phyloP scores from a whole-genome alignment of 2,113 vertebrate genomes.

The Indicator maculatus region DNA sequence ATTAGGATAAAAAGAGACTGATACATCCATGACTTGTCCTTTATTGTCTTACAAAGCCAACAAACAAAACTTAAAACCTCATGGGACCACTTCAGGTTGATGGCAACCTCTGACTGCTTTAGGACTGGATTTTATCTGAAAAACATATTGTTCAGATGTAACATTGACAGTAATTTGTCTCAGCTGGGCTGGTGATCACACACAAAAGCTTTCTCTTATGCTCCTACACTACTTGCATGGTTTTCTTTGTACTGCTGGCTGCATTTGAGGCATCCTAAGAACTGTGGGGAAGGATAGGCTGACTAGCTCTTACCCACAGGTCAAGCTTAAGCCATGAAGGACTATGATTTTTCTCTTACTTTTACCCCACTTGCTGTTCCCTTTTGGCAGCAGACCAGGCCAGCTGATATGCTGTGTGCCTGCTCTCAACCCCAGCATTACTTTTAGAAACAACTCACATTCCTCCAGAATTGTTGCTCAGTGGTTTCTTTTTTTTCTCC shows the following conservation, averaged over 20 bases:
- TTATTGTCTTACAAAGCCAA: background rate
- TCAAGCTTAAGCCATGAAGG: background rate
- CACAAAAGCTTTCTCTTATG: background rate
- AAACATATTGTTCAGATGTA: background rate
- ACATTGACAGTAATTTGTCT: background rate
- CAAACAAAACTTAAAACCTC: background rate
- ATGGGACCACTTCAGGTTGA: fast-evolving
- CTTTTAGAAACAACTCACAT: background rate
- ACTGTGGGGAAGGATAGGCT: background rate
- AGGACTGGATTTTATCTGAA: background rate
- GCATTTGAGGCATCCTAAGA: background rate
- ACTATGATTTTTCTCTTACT: background rate
- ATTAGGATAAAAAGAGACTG: background rate
- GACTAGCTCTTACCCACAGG: background rate
- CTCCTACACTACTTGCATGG: background rate
- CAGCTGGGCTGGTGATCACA: background rate
- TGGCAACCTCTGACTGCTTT: background rate
- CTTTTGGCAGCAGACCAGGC: background rate
- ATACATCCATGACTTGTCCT: fast-evolving
- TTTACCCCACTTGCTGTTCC: background rate
- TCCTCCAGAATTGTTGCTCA: background rate
- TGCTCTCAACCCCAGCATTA: background rate
- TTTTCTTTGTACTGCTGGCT: background rate
- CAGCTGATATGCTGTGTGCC: background rate
- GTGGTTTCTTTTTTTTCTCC: background rate